Conservation (phyloP, 2,797 vertebrate species). For the Melanotaenia trifasciata region DNA sequence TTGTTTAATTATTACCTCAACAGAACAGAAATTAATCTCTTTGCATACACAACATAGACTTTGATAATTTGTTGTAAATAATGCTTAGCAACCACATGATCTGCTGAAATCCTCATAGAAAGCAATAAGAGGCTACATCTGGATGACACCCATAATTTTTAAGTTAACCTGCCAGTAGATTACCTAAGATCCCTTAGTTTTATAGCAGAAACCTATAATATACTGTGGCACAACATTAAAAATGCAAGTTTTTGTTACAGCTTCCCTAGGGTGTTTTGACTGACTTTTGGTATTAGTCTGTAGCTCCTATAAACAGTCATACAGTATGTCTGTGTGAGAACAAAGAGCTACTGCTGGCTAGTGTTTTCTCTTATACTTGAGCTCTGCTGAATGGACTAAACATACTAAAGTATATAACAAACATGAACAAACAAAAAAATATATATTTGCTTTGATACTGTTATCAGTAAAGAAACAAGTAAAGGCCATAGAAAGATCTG, state of each 20-base stretch:
- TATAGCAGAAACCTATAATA: no score
- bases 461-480: slow-evolving; percentile 13
- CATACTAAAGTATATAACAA: slow-evolving; percentile 39
- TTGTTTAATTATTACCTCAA: no score
- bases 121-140: no score
- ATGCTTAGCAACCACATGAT: no score
- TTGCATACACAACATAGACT: no score
- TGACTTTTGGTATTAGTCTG: background rate
- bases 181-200: no score
- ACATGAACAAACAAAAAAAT: slow-evolving; percentile 12
- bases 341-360: slow-evolving; percentile 16
- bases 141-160: no score
- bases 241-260: background rate
- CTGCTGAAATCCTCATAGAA: no score
- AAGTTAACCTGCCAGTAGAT: no score
- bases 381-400: slow-evolving; percentile 43
- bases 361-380: slow-evolving; percentile 44
- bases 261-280: background rate
- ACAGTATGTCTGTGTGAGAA: slow-evolving; percentile 42
- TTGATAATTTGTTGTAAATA: no score
- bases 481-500: slow-evolving; percentile 12
- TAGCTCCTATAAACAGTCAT: slow-evolving; percentile 25
- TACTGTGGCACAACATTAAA: no score
- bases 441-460: slow-evolving; percentile 4
- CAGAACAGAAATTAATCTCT: no score